Evolutionary conservation across 2,797 vertebrate species (phyloP).

Genomic region (Staurois parvus): DNA sequence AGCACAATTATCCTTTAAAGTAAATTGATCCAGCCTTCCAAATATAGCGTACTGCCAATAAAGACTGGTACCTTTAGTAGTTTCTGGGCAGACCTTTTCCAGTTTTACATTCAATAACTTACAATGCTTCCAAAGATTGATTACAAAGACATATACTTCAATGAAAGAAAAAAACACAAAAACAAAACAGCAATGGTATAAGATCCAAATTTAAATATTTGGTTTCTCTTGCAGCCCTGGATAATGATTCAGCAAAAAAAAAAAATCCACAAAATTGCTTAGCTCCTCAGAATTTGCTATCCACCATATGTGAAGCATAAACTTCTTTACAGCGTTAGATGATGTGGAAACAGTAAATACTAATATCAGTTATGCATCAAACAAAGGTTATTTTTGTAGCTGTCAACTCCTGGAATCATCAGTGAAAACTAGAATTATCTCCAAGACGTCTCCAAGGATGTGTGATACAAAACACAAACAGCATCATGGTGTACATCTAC

Average conservation of each 20-base stretch:
- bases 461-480: neutral
- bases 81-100: no score
- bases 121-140: no score
- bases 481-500: neutral
- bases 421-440: conserved; percentile 34
- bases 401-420: neutral
- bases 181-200: neutral
- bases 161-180: no score
- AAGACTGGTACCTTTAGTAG: no score
- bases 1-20: no score
- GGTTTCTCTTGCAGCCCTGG: neutral
- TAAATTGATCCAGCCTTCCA: no score
- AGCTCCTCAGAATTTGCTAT: conserved; percentile 2
- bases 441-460: conserved; percentile 5
- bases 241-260: neutral
- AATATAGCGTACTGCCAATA: no score
- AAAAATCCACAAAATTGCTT: neutral
- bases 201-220: neutral
- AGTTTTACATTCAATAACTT: no score
- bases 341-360: neutral
- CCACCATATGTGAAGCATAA: neutral
- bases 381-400: conserved; percentile 38
- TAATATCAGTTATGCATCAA: neutral
- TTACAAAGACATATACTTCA: no score
- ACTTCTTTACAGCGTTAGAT: neutral